Percentiles rank a stretch among this genome's conserved stretches.
Evolutionary conservation across 2,113 vertebrate species (phyloP).

Genomic region (Dinomys branickii): DNA sequence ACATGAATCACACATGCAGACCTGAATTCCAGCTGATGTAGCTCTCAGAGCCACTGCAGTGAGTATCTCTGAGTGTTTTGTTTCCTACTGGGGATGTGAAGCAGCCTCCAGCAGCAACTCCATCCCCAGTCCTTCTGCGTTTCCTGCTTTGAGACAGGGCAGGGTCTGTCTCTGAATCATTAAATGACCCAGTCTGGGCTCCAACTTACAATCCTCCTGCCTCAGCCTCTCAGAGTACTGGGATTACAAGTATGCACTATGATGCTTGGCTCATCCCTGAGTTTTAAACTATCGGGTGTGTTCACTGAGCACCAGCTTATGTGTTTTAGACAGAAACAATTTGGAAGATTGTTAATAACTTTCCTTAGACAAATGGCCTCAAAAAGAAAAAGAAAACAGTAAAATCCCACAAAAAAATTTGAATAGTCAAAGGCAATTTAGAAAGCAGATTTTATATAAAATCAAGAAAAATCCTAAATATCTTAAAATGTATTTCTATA

Average conservation of each 20-base stretch:
- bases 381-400: background rate
- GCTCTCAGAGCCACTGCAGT: background rate
- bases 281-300: background rate
- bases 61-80: background rate
- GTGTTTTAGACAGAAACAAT: background rate
- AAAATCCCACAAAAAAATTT: slow-evolving; percentile 12
- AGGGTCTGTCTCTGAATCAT: background rate
- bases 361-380: background rate
- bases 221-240: background rate
- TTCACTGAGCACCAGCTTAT: background rate
- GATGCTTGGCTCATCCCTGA: background rate
- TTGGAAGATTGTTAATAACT: background rate
- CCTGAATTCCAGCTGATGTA: background rate
- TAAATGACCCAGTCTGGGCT: background rate
- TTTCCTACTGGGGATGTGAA: background rate
- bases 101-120: background rate
- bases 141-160: background rate
- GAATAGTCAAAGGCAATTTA: slow-evolving; percentile 27
- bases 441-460: slow-evolving; percentile 45
- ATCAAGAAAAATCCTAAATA: slow-evolving; percentile 3
- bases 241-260: background rate
- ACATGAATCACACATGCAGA: background rate
- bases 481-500: background rate
- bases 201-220: background rate
- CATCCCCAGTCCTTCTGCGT: background rate